A percentile compares a stretch with the other conserved stretches of the same genome.
Evolutionary conservation across 2,113 vertebrate species (phyloP).

Genomic region (Notothenia rossii): DNA sequence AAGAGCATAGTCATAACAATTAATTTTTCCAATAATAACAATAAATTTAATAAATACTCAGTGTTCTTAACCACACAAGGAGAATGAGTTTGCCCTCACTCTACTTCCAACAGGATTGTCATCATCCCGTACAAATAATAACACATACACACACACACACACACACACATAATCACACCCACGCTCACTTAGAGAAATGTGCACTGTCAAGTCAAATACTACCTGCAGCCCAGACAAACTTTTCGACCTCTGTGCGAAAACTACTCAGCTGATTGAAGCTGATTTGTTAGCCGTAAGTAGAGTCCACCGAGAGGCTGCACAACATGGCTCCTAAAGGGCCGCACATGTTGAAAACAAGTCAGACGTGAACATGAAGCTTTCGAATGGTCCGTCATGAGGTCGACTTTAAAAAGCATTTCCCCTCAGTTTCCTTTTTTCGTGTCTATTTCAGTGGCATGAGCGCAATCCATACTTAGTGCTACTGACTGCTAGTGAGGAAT

Average conservation of each 20-base stretch:
- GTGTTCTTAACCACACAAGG: constrained; percentile 79
- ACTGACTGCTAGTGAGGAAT: constrained; percentile 51
- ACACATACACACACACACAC: constrained; percentile 36
- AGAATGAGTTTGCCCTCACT: constrained; percentile 74
- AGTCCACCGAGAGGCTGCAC: constrained; percentile 27
- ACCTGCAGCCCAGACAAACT: constrained; percentile 54
- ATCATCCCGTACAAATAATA: constrained; percentile 74
- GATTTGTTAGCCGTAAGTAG: constrained; percentile 56
- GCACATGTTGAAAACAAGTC: constrained; percentile 36
- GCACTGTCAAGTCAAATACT: constrained; percentile 73
- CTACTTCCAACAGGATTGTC: constrained; percentile 73
- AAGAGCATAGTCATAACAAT: constrained; percentile 66
- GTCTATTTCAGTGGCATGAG: constrained; percentile 26
- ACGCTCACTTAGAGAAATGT: constrained; percentile 55
- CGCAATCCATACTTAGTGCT: constrained; percentile 29
- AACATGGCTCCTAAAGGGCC: constrained; percentile 52
- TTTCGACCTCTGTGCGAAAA: constrained; percentile 45
- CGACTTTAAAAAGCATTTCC: constrained; percentile 5
- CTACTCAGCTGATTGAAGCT: constrained; percentile 43
- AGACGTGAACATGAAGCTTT: constrained; percentile 27
- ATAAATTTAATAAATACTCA: constrained; percentile 88
- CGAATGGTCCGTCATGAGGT: constrained; percentile 30
- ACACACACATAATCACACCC: constrained; percentile 31
- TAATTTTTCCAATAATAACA: constrained; percentile 80
- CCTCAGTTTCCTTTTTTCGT: constrained; percentile 10